Evolutionary conservation across 1,140 invertebrate genomes (phyloP), one percentile per base, ranked within the genome.

Genomic region (Samia ricini): DNA sequence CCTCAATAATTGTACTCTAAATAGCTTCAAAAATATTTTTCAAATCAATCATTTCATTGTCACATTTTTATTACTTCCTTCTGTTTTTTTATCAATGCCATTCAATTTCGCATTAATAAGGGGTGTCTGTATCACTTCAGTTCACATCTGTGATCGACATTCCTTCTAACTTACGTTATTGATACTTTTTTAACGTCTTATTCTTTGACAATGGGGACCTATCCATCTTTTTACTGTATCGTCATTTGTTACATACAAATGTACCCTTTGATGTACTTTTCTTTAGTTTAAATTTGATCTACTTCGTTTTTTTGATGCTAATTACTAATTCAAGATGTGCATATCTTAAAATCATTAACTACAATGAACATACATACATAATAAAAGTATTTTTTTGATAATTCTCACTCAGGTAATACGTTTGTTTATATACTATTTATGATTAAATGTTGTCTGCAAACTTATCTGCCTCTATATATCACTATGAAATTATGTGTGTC

Each of bases 101-200:
- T 52, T 52, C 22, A 22, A 22, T 21, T 22, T 52, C 51, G 22
- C 21, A 52, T 22, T 52, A 22, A 52, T 52, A 50, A 52, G 4
- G 15, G 22, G 51, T 42, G 22, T 22, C 51, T 23, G 22, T 21
- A 52, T 52, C 20, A 21, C 20, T 10, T 72, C 70, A 48, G 69
- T 74, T 61, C 69, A 63, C 81, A 81, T 81, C 80, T 85, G 82
- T 76, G 76, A 82, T 79, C 71, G 82, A 85, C 82, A 52, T 73
- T 69, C 55, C 65, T 54, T 23, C 60, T 52, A 51, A 61, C 58
- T 81, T 84, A 82, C 80, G 76, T 81, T 84, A 82, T 80, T 85
- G 79, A 81, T 79, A 79, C 79, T 80, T 81, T 78, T 80, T 76
- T 72, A 65, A 69, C 51, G 62, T 63, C 59, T 56, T 52, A 64